Percentiles rank a stretch among this genome's conserved stretches.
phyloP scores from a whole-genome alignment of 2,888 invertebrate species.

The Pammene fasciana region DNA sequence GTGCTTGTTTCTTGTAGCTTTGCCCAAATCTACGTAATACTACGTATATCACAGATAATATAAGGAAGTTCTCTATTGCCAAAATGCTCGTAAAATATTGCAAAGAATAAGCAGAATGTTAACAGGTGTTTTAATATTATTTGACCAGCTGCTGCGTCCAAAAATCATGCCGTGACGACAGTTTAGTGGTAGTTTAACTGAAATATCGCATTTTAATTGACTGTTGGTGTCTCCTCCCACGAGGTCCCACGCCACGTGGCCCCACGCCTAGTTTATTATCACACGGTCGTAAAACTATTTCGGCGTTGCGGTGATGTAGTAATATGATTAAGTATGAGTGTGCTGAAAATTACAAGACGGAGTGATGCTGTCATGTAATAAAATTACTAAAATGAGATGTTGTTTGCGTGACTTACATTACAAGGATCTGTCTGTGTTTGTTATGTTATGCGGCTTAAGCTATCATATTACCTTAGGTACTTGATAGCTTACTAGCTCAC shows the following conservation, averaged over 20 bases:
- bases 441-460: too few relatives aligned
- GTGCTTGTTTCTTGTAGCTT: too few relatives aligned
- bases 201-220: conserved; percentile 1
- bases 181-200: not conserved
- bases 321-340: not conserved
- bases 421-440: too few relatives aligned
- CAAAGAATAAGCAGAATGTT: too few relatives aligned
- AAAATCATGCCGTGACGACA: conserved; percentile 2
- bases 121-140: too few relatives aligned
- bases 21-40: too few relatives aligned
- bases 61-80: too few relatives aligned
- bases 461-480: too few relatives aligned
- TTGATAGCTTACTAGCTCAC: too few relatives aligned
- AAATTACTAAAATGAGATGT: not conserved
- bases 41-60: too few relatives aligned
- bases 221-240: conserved; percentile 1
- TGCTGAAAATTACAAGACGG: not conserved
- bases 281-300: conserved; percentile 7
- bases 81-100: not conserved
- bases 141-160: not conserved
- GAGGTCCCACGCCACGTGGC: not conserved
- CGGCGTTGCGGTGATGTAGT: not conserved
- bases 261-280: not conserved
- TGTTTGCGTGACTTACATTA: too few relatives aligned
- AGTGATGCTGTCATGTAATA: not conserved